phyloP scores from a whole-genome alignment of 2,888 invertebrate genomes.

The Epinotia ramella region DNA sequence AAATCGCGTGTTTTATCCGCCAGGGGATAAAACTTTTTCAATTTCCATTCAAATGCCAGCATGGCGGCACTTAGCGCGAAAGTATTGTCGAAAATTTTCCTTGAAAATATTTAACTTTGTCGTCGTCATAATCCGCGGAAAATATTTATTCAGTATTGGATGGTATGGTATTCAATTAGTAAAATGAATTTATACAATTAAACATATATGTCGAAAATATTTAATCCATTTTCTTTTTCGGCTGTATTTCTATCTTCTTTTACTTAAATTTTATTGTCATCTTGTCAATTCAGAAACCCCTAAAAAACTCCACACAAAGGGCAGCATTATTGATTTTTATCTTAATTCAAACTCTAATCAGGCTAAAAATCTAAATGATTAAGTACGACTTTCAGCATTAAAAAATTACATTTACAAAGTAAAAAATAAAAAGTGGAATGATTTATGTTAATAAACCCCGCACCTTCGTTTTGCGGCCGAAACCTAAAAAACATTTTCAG shows the following conservation, averaged over 20 bases:
- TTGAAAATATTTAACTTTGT: conserved; percentile 52
- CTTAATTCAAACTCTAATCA: too few species aligned
- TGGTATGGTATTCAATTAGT: not conserved
- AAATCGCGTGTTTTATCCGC: conserved; percentile 65
- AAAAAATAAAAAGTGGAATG: conserved; percentile 34
- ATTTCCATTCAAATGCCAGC: conserved; percentile 73
- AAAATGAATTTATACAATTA: not conserved
- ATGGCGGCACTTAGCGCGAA: conserved; percentile 63
- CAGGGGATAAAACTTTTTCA: conserved; percentile 74
- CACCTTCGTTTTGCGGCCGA: conserved; percentile 14
- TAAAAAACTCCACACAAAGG: too few species aligned
- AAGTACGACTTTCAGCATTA: not conserved
- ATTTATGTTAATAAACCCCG: conserved; percentile 38
- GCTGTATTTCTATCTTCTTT: too few species aligned
- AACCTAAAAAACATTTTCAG: conserved; percentile 32
- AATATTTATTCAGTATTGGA: conserved; percentile 11
- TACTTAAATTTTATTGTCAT: not conserved
- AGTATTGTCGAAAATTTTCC: conserved; percentile 59
- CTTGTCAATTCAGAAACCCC: not conserved
- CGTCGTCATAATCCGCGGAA: conserved; percentile 29
- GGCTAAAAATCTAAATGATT: not conserved
- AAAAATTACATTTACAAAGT: conserved; percentile 26
- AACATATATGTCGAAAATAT: too few species aligned
- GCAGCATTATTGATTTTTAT: too few species aligned
- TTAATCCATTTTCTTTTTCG: too few species aligned